A percentile compares a stretch with the other conserved stretches of the same genome.
These are phyloP conservation scores for Lophura swinhoii DNA, from an alignment of 2,797 vertebrate genomes.

Conservation along the genomic window DNA sequence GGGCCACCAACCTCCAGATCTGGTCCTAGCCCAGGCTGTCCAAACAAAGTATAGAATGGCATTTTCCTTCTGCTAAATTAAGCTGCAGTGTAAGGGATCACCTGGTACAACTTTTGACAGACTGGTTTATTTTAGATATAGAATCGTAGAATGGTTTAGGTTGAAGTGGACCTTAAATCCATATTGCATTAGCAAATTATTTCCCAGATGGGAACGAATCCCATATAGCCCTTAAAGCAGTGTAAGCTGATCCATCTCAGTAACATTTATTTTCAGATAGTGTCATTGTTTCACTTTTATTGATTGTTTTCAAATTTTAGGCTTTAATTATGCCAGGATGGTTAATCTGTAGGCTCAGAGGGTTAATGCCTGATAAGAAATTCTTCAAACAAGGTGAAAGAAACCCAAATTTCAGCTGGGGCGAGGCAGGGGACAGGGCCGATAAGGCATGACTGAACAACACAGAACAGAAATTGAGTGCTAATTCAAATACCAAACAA, in stretches of 20 bases:
- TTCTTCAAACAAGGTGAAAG: not conserved
- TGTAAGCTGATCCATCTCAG: not conserved
- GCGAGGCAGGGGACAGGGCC: not conserved
- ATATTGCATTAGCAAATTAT: not conserved
- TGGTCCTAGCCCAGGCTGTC: no score
- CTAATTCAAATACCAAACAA: constrained; percentile 70
- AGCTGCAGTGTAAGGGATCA: not conserved
- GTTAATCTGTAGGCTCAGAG: not conserved
- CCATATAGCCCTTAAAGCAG: not conserved
- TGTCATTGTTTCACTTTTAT: not conserved
- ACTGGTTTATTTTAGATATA: not conserved
- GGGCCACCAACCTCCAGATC: no score
- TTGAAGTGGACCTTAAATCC: not conserved
- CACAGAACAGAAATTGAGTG: constrained; percentile 44
- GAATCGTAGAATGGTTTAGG: not conserved
- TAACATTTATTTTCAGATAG: not conserved
- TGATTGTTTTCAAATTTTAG: not conserved
- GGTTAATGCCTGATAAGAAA: not conserved
- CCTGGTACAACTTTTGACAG: not conserved
- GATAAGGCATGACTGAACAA: not conserved
- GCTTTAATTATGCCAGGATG: not conserved
- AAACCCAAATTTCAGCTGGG: not conserved
- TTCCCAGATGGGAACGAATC: constrained; percentile 20
- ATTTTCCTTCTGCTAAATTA: not conserved
- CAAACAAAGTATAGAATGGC: not conserved